These are phyloP conservation scores for Apodemus agrarius DNA, from an alignment of 2,797 vertebrate species.

Conservation along the genomic window DNA sequence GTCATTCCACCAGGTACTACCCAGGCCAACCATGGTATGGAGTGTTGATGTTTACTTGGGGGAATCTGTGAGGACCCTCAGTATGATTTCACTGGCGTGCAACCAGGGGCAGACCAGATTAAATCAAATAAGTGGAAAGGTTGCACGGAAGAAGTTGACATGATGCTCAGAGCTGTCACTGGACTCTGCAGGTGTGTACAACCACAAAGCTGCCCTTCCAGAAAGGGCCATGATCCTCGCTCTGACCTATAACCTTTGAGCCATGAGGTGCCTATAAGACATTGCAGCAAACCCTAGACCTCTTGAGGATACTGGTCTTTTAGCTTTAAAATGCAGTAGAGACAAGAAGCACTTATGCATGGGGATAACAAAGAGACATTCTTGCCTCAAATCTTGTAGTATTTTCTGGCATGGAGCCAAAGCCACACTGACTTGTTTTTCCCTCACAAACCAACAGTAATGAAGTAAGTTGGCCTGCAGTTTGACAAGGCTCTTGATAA, in stretches of 20 bases:
- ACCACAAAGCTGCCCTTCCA: background rate
- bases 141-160: no score
- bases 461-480: background rate
- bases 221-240: background rate
- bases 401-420: background rate
- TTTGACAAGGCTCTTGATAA: background rate
- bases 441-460: background rate
- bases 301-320: background rate
- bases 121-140: background rate
- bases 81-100: constrained; percentile 6
- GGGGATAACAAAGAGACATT: background rate
- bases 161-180: no score
- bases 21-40: background rate
- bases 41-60: background rate
- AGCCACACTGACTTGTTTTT: background rate
- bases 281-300: background rate
- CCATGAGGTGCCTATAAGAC: background rate
- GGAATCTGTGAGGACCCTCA: background rate
- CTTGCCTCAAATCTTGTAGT: background rate
- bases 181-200: background rate
- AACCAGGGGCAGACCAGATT: background rate
- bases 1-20: background rate
- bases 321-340: background rate
- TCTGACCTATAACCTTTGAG: background rate
- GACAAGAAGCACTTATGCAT: background rate